Conservation (phyloP, 37 sponge, comb jelly and placozoan genomes). For the Geodia barretti region DNA sequence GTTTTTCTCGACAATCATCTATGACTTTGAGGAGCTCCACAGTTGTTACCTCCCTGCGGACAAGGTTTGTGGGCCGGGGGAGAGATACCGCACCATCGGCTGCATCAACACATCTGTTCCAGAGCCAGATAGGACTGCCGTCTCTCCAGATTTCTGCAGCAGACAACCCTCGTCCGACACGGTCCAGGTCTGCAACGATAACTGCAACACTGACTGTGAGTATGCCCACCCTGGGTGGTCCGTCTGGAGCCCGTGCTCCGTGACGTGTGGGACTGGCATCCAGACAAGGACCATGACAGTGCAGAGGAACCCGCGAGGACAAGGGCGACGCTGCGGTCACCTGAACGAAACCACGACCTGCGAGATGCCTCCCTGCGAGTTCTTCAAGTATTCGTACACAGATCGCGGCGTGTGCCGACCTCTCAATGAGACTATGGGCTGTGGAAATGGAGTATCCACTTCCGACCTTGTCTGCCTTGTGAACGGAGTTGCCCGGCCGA, state of each 20-base stretch:
- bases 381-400: neutral
- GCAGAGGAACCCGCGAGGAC: neutral
- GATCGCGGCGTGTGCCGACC: neutral
- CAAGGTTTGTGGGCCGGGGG: slow-evolving; percentile 31
- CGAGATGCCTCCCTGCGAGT: slow-evolving; percentile 6
- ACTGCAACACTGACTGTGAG: slow-evolving; percentile 22
- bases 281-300: slow-evolving; percentile 7
- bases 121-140: too few species aligned
- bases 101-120: neutral
- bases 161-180: neutral
- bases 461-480: slow-evolving; percentile 16
- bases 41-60: neutral
- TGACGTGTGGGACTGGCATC: slow-evolving; percentile 19
- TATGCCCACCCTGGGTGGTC: neutral
- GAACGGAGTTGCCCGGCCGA: slow-evolving; percentile 2
- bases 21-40: neutral
- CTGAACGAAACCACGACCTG: slow-evolving; percentile 13
- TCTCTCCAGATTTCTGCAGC: slow-evolving; percentile 13
- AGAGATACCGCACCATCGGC: neutral
- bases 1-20: neutral
- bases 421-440: neutral
- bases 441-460: slow-evolving; percentile 16
- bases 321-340: slow-evolving; percentile 24
- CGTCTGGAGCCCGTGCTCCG: slow-evolving; percentile 26
- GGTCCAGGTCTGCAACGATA: neutral